phyloP scores from a whole-genome alignment of 2,888 invertebrate genomes.

The Colostygia pectinataria region DNA sequence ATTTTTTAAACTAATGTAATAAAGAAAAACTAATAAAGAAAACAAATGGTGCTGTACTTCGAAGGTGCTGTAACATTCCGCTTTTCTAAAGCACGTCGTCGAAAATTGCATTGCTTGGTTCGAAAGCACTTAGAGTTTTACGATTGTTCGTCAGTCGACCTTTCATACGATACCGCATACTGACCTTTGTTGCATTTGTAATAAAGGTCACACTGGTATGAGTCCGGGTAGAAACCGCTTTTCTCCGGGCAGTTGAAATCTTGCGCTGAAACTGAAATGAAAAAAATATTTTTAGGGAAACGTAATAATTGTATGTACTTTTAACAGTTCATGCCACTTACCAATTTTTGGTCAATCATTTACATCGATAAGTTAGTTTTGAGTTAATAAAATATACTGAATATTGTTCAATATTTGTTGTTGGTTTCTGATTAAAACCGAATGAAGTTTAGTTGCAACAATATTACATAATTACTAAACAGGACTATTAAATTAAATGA shows the following conservation, averaged over 20 bases:
- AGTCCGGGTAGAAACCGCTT: constrained; percentile 89
- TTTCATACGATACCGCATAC: constrained; percentile 68
- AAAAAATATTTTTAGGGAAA: constrained; percentile 8
- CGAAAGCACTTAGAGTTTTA: constrained; percentile 15
- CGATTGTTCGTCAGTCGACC: constrained; percentile 39
- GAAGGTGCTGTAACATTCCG: too few relatives aligned
- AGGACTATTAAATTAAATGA: too few relatives aligned
- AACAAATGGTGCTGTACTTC: too few relatives aligned
- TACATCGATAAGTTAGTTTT: too few relatives aligned
- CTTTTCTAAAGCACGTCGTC: not conserved
- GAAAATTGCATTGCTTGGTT: not conserved
- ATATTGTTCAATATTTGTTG: too few relatives aligned
- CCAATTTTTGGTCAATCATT: too few relatives aligned
- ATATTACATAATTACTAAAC: too few relatives aligned
- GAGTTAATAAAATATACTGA: too few relatives aligned
- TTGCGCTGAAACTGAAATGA: constrained; percentile 71
- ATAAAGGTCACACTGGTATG: constrained; percentile 90
- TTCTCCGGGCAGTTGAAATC: constrained; percentile 88
- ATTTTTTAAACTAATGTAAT: too few relatives aligned
- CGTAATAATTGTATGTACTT: not conserved
- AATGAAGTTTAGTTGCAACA: too few relatives aligned
- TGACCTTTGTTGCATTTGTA: constrained; percentile 87
- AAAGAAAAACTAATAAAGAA: too few relatives aligned
- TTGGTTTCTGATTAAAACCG: too few relatives aligned
- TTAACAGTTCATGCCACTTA: not conserved